These are phyloP conservation scores for Drosophila prostipennis DNA, from an alignment of 2,888 invertebrate species.

Conservation along the genomic window DNA sequence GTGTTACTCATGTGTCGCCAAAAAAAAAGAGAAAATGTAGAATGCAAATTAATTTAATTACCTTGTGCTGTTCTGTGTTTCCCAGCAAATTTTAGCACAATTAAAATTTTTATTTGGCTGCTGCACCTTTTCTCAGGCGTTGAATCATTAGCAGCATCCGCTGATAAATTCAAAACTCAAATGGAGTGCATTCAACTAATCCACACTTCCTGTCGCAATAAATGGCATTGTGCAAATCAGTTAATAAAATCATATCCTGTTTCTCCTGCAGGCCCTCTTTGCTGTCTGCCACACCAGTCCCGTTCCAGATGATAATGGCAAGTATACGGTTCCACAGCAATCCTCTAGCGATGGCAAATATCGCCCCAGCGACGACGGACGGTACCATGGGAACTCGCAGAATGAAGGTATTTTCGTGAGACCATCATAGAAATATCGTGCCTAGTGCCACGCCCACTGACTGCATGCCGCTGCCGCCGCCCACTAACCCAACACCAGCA, in stretches of 20 bases:
- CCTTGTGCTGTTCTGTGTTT: background rate
- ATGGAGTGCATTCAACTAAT: constrained; percentile 13
- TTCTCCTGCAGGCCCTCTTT: constrained; percentile 65
- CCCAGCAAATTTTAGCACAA: constrained; percentile 8
- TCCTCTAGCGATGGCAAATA: constrained; percentile 76
- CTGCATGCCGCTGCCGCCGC: constrained; percentile 43
- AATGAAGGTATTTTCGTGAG: constrained; percentile 79
- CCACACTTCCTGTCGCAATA: constrained; percentile 19
- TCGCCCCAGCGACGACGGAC: constrained; percentile 73
- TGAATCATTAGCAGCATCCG: constrained; percentile 13
- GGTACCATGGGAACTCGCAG: constrained; percentile 68
- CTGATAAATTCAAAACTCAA: constrained; percentile 4
- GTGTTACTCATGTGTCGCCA: background rate
- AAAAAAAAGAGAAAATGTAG: background rate
- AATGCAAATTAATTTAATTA: constrained; percentile 9
- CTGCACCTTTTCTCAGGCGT: constrained; percentile 13
- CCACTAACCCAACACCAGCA: constrained; percentile 34
- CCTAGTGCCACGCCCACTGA: constrained; percentile 44
- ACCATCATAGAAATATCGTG: constrained; percentile 6
- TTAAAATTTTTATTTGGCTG: background rate
- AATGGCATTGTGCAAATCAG: constrained; percentile 8
- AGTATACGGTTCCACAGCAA: constrained; percentile 79
- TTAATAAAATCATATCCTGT: background rate
- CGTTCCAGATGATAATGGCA: constrained; percentile 74
- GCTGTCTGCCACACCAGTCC: constrained; percentile 74